A percentile compares a stretch with the other conserved stretches of the same genome.
These are phyloP conservation scores for Scatophagus argus DNA, from an alignment of 2,113 vertebrate species.

Conservation along the genomic window DNA sequence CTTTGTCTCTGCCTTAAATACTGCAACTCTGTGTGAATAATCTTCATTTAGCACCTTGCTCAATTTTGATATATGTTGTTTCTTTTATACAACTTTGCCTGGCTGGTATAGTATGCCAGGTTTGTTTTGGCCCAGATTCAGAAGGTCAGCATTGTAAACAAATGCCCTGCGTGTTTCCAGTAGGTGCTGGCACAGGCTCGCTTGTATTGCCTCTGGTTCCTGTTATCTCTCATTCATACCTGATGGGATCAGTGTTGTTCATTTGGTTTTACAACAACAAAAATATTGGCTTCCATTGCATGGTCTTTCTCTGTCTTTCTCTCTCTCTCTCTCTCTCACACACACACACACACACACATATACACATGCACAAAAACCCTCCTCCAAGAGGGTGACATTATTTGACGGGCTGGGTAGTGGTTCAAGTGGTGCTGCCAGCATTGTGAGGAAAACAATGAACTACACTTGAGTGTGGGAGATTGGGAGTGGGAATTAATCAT, in stretches of 20 bases:
- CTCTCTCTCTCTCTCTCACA: no score
- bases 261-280: slow-evolving; percentile 32
- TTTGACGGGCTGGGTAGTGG: slow-evolving; percentile 40
- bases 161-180: slow-evolving; percentile 37
- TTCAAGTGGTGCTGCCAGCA: slow-evolving; percentile 62
- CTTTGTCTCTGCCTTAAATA: not conserved
- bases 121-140: slow-evolving; percentile 52
- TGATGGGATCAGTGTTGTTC: slow-evolving; percentile 43
- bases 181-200: slow-evolving; percentile 27
- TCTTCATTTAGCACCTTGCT: not conserved
- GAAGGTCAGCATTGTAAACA: slow-evolving; percentile 48
- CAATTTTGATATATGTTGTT: not conserved
- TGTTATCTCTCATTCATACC: slow-evolving; percentile 51
- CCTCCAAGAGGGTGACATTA: slow-evolving; percentile 36
- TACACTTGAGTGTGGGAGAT: slow-evolving; percentile 60
- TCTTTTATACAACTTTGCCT: not conserved
- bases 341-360: not conserved
- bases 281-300: not conserved
- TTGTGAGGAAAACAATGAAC: slow-evolving; percentile 75
- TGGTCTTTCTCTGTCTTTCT: no score
- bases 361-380: not conserved
- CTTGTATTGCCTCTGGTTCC: slow-evolving; percentile 33
- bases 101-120: slow-evolving; percentile 4
- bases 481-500: slow-evolving; percentile 58
- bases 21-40: not conserved